Base-by-base conservation (phyloP, 1,140 invertebrate genomes). In the Magallana gigas region DNA sequence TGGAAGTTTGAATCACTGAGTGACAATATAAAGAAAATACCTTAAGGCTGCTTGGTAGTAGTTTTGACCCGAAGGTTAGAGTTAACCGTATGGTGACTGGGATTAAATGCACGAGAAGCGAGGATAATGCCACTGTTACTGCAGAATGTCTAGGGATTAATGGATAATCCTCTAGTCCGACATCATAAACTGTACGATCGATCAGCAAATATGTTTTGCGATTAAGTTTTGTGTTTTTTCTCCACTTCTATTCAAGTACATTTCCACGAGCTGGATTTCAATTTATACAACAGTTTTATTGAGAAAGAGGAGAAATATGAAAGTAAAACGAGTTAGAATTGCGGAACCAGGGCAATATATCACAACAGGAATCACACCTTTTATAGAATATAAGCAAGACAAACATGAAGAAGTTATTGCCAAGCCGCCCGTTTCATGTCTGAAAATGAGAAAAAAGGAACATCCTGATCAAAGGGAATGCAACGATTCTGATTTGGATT, bases 111-210 rank as follows among this genome's bases (percentile, higher is more conserved):
- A 62, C 60, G 60, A 62, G n/a, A n/a, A 76, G 68, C 68, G 9
- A 76, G 68, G 68, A 76, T 76, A 76, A 76, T 76, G 68, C 64
- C 64, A 23, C 18, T n/a, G 23, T 68, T 68, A 23, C 68, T 23
- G 23, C 18, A 29, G 23, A 18, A 76, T 29, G 68, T 76, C 68
- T 36, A 29, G 18, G 68, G 2, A 36, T 76, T 76, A 76, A 36
- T 18, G 68, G 68, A 76, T 76, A 76, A 76, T 76, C 29, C 23
- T 76, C 68, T 29, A 29, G 8, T 36, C 68, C 36, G 68, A 76
- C 23, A 76, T 76, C 68, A 76, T 76, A 76, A 76, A 76, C 68
- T 71, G 23, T 36, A 23, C 68, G 68, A 76, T 76, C 23, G 18
- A 23, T 76, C 23, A 76, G 23, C 68, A 76, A 71, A 71, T 36